Evolutionary conservation across 2,888 invertebrate genomes (phyloP).

Genomic region (Smittia aterrima): DNA sequence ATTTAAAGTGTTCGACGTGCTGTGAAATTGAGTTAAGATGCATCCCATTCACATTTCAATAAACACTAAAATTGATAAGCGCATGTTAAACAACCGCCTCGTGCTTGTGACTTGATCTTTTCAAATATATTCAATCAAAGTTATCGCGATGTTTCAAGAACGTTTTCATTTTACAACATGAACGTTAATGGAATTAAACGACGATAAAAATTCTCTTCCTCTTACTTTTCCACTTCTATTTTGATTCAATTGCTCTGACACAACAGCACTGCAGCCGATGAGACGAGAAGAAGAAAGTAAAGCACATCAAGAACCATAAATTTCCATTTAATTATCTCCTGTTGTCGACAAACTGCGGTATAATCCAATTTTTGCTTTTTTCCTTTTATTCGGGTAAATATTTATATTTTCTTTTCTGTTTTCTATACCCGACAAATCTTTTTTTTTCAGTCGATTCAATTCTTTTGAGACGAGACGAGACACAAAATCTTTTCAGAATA

Average conservation of each 20-base stretch:
- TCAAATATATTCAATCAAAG: too few relatives aligned
- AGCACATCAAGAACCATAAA: slow-evolving; percentile 34
- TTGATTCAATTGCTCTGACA: slow-evolving; percentile 27
- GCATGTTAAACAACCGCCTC: neutral
- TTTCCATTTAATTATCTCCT: slow-evolving; percentile 41
- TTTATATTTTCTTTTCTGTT: slow-evolving; percentile 27
- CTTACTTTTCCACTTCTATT: neutral
- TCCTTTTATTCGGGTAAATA: slow-evolving; percentile 30
- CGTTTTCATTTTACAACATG: too few relatives aligned
- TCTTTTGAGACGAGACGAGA: neutral
- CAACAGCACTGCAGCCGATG: slow-evolving; percentile 7
- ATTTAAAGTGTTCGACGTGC: slow-evolving; percentile 32
- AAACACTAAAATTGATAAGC: slow-evolving; percentile 34
- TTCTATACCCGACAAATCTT: neutral
- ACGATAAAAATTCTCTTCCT: neutral
- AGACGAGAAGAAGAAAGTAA: neutral
- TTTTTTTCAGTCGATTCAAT: neutral
- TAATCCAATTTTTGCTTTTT: slow-evolving; percentile 30
- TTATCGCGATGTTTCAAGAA: too few relatives aligned
- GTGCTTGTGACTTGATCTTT: neutral
- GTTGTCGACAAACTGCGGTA: slow-evolving; percentile 37
- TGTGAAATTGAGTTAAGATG: slow-evolving; percentile 3
- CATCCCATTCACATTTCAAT: slow-evolving; percentile 23
- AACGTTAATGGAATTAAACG: neutral
- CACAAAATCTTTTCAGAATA: neutral